Base-by-base conservation (phyloP, 1,140 invertebrate species). In the Euglossa dilemma region DNA sequence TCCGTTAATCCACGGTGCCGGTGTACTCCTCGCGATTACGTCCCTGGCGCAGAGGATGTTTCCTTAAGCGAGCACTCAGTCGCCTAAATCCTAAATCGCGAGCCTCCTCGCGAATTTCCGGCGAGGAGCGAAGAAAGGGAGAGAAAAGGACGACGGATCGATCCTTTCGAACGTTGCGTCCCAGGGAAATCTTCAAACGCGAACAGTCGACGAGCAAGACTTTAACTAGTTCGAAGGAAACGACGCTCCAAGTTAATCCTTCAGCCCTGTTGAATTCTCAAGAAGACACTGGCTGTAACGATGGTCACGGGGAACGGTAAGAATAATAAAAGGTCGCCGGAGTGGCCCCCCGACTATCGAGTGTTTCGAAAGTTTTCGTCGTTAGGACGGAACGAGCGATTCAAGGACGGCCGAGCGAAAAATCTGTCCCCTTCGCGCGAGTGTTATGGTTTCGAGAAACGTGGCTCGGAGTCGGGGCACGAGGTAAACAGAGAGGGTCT, bases 61-160 rank as follows among this genome's bases (percentile, higher is more conserved):
- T 86, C 75, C 86, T 86, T 86, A 86, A 86, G 84, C 74, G 74
- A 80, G 56, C 83, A 86, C 85, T 85, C 85, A 87, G 77, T 72
- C 64, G 81, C 76, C 73, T 84, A 86, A 87, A 87, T 84, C 67
- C 81, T 80, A 86, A 84, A 73, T 70, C 73, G 71, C 54, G 81
- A 78, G 36, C 16, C 80, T 85, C 84, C 85, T 85, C 83, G 80
- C 16, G 74, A 87, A 87, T 87, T n/a, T 87, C 84, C 57, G 63
- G 50, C 56, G 59, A 69, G 57, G 70, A 79, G 50, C 47, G 16
- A 6, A 47, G 78, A 69, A 76, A 74, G 50, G 61, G 63, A 56
- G 75, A 59, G 43, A 70, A 66, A 66, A 47, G 23, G 9, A 67
- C 23, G 9, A 67, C 23, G 25, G 83, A 86, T 83, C 80, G 80